Evolutionary conservation across 2,113 vertebrate species (phyloP).

Genomic region (Rousettus leschenaultii): DNA sequence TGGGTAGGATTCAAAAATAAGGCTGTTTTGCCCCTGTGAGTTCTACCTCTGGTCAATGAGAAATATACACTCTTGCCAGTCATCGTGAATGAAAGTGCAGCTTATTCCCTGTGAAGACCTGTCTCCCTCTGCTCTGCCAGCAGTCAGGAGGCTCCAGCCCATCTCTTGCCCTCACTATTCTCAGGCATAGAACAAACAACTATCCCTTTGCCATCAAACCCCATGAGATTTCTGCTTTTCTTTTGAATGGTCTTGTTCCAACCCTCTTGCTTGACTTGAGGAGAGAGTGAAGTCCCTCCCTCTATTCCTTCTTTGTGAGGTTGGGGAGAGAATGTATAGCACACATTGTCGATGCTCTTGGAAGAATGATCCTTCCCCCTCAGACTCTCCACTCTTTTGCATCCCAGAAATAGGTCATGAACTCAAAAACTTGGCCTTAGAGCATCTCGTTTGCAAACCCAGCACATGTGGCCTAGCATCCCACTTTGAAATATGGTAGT

Average conservation of each 20-base stretch:
- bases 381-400: neutral
- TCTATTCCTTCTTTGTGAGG: neutral
- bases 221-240: neutral
- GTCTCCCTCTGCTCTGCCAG: neutral
- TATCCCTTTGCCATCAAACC: neutral
- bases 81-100: neutral
- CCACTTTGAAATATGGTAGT: neutral
- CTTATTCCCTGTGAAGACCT: neutral
- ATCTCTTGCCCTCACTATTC: neutral
- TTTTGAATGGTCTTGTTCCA: neutral
- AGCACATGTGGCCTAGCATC: neutral
- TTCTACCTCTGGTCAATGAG: neutral
- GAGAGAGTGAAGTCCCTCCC: neutral
- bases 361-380: neutral
- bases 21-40: neutral
- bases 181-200: neutral
- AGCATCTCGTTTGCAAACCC: neutral
- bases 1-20: neutral
- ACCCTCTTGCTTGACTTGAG: neutral
- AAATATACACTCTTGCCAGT: neutral
- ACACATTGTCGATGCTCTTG: neutral
- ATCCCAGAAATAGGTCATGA: neutral
- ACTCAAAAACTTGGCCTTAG: neutral
- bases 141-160: neutral
- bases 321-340: neutral